These are phyloP conservation scores for Agrenia bidenticulata DNA, from an alignment of 2,888 invertebrate genomes.

Conservation along the genomic window DNA sequence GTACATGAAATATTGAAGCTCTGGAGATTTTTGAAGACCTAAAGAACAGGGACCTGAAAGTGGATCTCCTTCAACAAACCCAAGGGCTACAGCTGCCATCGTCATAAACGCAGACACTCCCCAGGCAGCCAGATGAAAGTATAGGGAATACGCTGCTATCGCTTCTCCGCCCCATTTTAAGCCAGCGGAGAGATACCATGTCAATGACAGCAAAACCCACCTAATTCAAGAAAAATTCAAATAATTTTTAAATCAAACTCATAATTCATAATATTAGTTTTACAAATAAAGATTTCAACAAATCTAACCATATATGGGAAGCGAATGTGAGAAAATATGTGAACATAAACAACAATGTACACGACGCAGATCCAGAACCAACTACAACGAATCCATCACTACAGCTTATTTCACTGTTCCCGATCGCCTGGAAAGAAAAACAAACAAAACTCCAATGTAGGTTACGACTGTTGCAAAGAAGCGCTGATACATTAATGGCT, in stretches of 20 bases:
- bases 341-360: slow-evolving; percentile 94
- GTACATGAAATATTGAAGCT: slow-evolving; percentile 52
- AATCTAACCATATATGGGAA: slow-evolving; percentile 54
- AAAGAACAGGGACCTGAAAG: slow-evolving; percentile 48
- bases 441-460: neutral
- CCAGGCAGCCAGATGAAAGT: slow-evolving; percentile 98
- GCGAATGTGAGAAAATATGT: slow-evolving; percentile 79
- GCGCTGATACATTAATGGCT: slow-evolving; percentile 41
- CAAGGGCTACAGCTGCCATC: slow-evolving; percentile 90
- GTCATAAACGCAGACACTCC: slow-evolving; percentile 94
- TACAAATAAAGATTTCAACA: slow-evolving; percentile 49
- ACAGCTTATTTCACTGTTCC: slow-evolving; percentile 53
- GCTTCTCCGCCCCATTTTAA: slow-evolving; percentile 98
- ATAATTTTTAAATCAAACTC: neutral
- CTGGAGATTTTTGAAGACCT: slow-evolving; percentile 42
- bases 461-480: neutral
- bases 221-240: slow-evolving; percentile 56
- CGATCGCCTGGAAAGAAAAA: slow-evolving; percentile 45
- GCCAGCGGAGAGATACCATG: slow-evolving; percentile 95
- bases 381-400: slow-evolving; percentile 49
- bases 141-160: slow-evolving; percentile 94
- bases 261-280: slow-evolving; percentile 3
- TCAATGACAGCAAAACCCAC: slow-evolving; percentile 95
- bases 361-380: slow-evolving; percentile 58
- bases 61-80: slow-evolving; percentile 81